Percentiles rank a stretch among this genome's conserved stretches.
phyloP scores from a whole-genome alignment of 2,113 vertebrate genomes.

The Spheniscus mendiculus region DNA sequence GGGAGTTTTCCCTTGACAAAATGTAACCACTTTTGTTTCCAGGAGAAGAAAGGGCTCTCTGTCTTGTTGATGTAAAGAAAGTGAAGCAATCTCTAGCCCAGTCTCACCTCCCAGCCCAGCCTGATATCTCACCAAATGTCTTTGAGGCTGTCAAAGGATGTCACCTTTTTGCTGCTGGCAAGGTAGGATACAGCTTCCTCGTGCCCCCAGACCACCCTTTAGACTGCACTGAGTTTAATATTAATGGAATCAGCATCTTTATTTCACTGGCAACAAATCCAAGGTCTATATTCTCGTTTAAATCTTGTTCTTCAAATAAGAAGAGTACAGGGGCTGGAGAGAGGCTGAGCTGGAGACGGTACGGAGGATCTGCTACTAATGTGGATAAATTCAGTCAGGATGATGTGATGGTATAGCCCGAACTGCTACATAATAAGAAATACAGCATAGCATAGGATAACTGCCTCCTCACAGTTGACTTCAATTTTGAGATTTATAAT shows the following conservation, averaged over 20 bases:
- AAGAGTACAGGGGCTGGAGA: not conserved
- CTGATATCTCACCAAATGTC: constrained; percentile 88
- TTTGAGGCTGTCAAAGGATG: constrained; percentile 98
- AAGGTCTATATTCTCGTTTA: not conserved
- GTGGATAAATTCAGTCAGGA: not conserved
- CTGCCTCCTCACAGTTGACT: not conserved
- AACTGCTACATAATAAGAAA: not conserved
- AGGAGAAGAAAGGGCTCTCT: constrained; percentile 95
- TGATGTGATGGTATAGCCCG: not conserved
- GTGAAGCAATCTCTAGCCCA: constrained; percentile 96
- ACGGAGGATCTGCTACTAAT: not conserved
- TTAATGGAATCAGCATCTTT: not conserved
- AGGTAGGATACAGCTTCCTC: constrained; percentile 72
- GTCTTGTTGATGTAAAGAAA: constrained; percentile 94
- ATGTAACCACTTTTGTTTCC: not conserved
- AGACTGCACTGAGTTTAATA: not conserved
- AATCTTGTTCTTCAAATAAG: not conserved
- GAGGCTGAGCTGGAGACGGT: not conserved
- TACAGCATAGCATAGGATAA: not conserved
- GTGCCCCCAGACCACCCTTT: not conserved
- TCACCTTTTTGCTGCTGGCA: constrained; percentile 94
- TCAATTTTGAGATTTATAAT: not conserved
- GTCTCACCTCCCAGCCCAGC: constrained; percentile 94
- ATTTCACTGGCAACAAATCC: not conserved
- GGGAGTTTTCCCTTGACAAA: not conserved